Evolutionary conservation across 2,797 vertebrate species (phyloP).

Genomic region (Poecilia picta): DNA sequence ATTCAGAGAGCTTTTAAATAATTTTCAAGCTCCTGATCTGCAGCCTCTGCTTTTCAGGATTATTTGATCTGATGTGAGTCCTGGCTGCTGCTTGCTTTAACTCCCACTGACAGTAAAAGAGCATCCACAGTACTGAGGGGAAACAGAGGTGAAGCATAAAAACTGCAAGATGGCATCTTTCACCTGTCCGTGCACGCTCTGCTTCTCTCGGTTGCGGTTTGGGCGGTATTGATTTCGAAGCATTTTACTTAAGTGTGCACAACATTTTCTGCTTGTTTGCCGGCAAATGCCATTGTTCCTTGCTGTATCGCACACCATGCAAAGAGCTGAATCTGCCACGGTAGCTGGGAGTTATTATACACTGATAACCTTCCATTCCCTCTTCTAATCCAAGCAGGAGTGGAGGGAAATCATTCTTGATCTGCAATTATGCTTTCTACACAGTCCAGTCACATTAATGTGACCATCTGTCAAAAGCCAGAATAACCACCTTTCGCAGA

Average conservation of each 20-base stretch:
- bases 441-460: no score
- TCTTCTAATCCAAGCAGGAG: constrained; percentile 63
- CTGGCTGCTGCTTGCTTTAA: constrained; percentile 18
- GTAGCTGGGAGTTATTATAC: constrained; percentile 58
- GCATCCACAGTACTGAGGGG: constrained; percentile 34
- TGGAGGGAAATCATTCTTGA: constrained; percentile 71
- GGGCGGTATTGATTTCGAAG: constrained; percentile 52
- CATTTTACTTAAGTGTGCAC: constrained; percentile 43
- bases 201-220: constrained; percentile 30
- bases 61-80: constrained; percentile 43
- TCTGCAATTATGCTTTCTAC: constrained; percentile 77
- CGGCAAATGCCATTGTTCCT: constrained; percentile 36
- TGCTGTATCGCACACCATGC: constrained; percentile 15
- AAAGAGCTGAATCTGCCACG: constrained; percentile 46
- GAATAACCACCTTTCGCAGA: no score
- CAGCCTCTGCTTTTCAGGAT: constrained; percentile 44
- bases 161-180: constrained; percentile 43
- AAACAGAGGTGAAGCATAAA: constrained; percentile 51
- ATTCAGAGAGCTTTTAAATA: constrained; percentile 42
- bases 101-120: constrained; percentile 33
- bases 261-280: constrained; percentile 42
- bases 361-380: constrained; percentile 66
- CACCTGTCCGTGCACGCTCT: constrained; percentile 41
- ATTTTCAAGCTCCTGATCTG: constrained; percentile 37
- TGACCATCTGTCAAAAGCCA: no score